These are phyloP conservation scores for Altica lythri DNA, from an alignment of 2,888 invertebrate species.

Conservation along the genomic window DNA sequence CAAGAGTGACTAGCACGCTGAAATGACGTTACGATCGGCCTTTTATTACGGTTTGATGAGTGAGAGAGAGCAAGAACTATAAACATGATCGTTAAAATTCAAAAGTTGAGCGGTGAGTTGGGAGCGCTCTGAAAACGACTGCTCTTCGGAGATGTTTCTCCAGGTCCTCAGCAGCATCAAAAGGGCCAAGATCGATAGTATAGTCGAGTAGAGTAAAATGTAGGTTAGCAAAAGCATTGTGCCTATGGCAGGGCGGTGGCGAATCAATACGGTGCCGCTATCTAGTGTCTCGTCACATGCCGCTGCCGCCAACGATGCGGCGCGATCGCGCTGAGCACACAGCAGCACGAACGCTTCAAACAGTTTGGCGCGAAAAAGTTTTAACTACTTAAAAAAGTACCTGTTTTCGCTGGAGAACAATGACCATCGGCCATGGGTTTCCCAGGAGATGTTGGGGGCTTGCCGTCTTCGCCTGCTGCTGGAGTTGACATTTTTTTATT, in stretches of 20 bases:
- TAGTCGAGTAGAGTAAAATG: conserved; percentile 47
- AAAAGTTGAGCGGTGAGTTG: background rate
- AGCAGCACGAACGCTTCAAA: conserved; percentile 20
- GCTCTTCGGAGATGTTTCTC: conserved; percentile 36
- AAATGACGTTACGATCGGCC: conserved; percentile 5
- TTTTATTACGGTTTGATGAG: background rate
- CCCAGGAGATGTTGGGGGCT: conserved; percentile 46
- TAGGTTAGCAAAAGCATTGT: conserved; percentile 55
- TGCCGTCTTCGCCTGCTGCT: conserved; percentile 53
- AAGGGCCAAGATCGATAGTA: conserved; percentile 45
- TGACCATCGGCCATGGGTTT: conserved; percentile 56
- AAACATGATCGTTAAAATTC: conserved; percentile 5
- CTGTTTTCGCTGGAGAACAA: conserved; percentile 56
- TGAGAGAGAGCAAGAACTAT: conserved; percentile 5
- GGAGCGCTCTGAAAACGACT: background rate
- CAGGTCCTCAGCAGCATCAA: conserved; percentile 36
- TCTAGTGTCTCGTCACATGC: conserved; percentile 20
- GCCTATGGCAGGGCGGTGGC: conserved; percentile 46
- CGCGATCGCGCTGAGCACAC: conserved; percentile 8
- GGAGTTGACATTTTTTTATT: conserved; percentile 50
- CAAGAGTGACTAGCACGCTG: background rate
- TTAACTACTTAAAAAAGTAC: conserved; percentile 38
- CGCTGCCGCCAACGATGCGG: conserved; percentile 26
- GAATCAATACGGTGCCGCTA: conserved; percentile 42
- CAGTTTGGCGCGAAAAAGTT: conserved; percentile 23